These are phyloP conservation scores for Pipistrellus pipistrellus DNA, from an alignment of 2,797 vertebrate genomes.

Conservation along the genomic window DNA sequence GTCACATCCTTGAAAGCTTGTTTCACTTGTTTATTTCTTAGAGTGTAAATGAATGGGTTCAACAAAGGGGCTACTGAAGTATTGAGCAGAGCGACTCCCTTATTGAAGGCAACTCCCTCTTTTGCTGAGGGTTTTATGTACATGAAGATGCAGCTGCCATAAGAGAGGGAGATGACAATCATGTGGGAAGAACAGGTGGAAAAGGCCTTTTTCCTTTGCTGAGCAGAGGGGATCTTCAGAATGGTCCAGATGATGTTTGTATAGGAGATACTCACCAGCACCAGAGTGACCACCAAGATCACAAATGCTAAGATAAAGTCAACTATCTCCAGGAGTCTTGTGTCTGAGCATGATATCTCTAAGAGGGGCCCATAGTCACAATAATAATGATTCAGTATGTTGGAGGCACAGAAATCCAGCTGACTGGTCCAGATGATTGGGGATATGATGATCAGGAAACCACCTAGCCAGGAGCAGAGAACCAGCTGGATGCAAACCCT, in stretches of 20 bases:
- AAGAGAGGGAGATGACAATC: conserved; percentile 56
- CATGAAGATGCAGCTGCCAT: conserved; percentile 63
- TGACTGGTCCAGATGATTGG: conserved; percentile 46
- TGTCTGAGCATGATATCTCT: conserved; percentile 70
- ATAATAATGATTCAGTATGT: conserved; percentile 64
- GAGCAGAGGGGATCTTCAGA: conserved; percentile 62
- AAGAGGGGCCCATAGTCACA: conserved; percentile 74
- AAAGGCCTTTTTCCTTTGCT: conserved; percentile 71
- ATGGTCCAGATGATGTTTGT: conserved; percentile 64
- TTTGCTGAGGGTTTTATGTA: conserved; percentile 55
- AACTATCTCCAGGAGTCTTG: background rate
- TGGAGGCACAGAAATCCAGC: conserved; percentile 75
- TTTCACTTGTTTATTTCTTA: conserved; percentile 50
- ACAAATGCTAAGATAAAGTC: conserved; percentile 45
- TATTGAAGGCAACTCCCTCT: conserved; percentile 43
- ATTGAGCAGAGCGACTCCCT: conserved; percentile 40
- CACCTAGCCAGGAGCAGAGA: conserved; percentile 54
- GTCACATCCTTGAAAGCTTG: background rate
- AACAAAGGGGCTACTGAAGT: conserved; percentile 47
- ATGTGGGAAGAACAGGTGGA: conserved; percentile 54
- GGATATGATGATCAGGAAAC: conserved; percentile 54
- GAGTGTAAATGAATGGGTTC: conserved; percentile 64
- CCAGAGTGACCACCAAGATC: conserved; percentile 26
- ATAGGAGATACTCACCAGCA: conserved; percentile 72
- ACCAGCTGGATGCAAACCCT: conserved; percentile 55